phyloP scores from a whole-genome alignment of 2,888 invertebrate genomes.

The Microctonus brassicae region DNA sequence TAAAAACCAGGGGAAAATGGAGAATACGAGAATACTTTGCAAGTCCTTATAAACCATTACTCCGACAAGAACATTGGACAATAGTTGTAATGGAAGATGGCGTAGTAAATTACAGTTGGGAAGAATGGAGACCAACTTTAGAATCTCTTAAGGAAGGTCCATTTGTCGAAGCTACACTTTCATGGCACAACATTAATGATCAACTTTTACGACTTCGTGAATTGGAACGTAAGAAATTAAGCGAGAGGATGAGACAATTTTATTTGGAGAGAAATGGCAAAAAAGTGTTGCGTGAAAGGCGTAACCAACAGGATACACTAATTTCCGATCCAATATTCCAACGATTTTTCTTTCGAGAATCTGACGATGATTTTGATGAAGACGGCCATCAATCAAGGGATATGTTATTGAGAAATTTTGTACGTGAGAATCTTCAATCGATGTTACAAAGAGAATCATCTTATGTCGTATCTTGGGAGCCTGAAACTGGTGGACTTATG shows the following conservation, averaged over 20 bases:
- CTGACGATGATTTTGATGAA: conserved; percentile 56
- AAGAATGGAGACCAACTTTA: conserved; percentile 63
- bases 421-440: conserved; percentile 40
- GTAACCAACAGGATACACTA: conserved; percentile 56
- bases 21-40: conserved; percentile 58
- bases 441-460: conserved; percentile 48
- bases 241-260: conserved; percentile 61
- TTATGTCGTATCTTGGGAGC: conserved; percentile 66
- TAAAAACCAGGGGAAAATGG: conserved; percentile 58
- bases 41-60: conserved; percentile 51
- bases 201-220: conserved; percentile 59
- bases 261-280: conserved; percentile 63
- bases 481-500: conserved; percentile 65
- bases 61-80: conserved; percentile 62
- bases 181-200: conserved; percentile 60
- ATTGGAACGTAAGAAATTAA: conserved; percentile 58
- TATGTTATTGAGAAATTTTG: conserved; percentile 41
- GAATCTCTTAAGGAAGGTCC: conserved; percentile 62
- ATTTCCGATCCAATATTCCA: conserved; percentile 62
- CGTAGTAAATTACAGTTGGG: conserved; percentile 60
- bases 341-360: conserved; percentile 60
- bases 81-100: conserved; percentile 61
- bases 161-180: conserved; percentile 62
- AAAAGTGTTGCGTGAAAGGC: conserved; percentile 60
- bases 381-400: conserved; percentile 12